A percentile compares a stretch with the other conserved stretches of the same genome.
Conservation (phyloP, 92 coral and sea anemone genomes). For the Porites evermanni region DNA sequence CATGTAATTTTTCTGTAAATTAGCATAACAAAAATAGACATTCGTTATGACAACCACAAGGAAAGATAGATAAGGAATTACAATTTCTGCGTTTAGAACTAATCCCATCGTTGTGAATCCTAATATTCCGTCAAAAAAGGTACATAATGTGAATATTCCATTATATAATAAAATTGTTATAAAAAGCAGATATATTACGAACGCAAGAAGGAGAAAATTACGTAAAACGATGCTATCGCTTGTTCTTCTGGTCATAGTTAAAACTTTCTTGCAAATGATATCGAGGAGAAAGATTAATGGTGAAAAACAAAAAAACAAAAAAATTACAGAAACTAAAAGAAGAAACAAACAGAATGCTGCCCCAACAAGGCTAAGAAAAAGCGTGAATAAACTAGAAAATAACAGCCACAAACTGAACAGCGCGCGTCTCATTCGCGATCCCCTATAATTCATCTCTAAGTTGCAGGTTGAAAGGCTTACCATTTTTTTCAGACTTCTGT, state of each 20-base stretch:
- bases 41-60: neutral
- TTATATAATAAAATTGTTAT: too few relatives aligned
- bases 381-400: neutral
- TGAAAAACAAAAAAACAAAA: neutral
- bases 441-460: neutral
- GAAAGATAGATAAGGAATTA: conserved; percentile 2
- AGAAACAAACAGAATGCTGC: neutral
- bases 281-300: neutral
- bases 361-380: neutral
- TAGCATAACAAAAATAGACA: neutral
- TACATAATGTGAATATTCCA: neutral
- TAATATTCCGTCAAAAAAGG: neutral
- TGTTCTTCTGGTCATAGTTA: neutral
- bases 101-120: conserved; percentile 15
- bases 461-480: neutral
- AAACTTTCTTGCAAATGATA: neutral
- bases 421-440: neutral
- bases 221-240: too few relatives aligned
- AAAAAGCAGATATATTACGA: too few relatives aligned
- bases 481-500: neutral
- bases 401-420: neutral
- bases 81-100: neutral
- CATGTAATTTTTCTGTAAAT: neutral
- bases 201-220: too few relatives aligned
- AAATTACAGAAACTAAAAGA: neutral